Percentiles rank a stretch among this genome's conserved stretches.
phyloP scores from a whole-genome alignment of 2,888 invertebrate genomes.

The Polydrusus cervinus region DNA sequence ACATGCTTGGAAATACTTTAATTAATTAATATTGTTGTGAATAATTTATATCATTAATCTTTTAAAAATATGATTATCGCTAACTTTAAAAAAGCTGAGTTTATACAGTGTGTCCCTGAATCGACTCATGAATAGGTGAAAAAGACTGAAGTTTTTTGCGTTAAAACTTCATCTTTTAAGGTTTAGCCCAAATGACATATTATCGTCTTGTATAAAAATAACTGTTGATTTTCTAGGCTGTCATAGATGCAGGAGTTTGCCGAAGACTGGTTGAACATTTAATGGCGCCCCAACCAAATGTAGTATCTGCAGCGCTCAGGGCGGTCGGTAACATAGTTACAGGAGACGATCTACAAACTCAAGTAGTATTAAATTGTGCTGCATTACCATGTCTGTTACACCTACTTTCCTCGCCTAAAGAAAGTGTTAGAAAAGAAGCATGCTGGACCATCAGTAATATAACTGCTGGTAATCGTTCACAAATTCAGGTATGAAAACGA shows the following conservation, averaged over 20 bases:
- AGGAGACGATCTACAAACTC: slow-evolving; percentile 96
- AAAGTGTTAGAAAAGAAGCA: slow-evolving; percentile 93
- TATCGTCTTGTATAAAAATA: too few relatives aligned
- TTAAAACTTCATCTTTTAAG: too few relatives aligned
- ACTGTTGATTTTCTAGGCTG: slow-evolving; percentile 86
- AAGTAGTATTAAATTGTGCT: slow-evolving; percentile 88
- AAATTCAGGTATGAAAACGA: slow-evolving; percentile 82
- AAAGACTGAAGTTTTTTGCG: too few relatives aligned
- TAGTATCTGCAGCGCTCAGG: slow-evolving; percentile 92
- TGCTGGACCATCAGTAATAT: slow-evolving; percentile 99
- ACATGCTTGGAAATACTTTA: too few relatives aligned
- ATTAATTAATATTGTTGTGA: too few relatives aligned
- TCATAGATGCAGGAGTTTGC: slow-evolving; percentile 96
- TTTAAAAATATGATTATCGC: too few relatives aligned
- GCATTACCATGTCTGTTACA: slow-evolving; percentile 89
- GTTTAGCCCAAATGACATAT: too few relatives aligned
- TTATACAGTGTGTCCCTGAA: too few relatives aligned
- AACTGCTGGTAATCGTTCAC: slow-evolving; percentile 94
- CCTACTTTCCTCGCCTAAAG: slow-evolving; percentile 84
- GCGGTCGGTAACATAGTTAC: slow-evolving; percentile 99
- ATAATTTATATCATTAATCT: too few relatives aligned
- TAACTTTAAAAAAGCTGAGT: too few relatives aligned
- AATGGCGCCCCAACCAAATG: slow-evolving; percentile 88
- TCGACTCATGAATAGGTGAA: too few relatives aligned
- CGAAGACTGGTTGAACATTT: slow-evolving; percentile 73